Percentiles rank a stretch among this genome's conserved stretches.
Conservation (phyloP, 2,888 invertebrate genomes). For the Molanna angustata region DNA sequence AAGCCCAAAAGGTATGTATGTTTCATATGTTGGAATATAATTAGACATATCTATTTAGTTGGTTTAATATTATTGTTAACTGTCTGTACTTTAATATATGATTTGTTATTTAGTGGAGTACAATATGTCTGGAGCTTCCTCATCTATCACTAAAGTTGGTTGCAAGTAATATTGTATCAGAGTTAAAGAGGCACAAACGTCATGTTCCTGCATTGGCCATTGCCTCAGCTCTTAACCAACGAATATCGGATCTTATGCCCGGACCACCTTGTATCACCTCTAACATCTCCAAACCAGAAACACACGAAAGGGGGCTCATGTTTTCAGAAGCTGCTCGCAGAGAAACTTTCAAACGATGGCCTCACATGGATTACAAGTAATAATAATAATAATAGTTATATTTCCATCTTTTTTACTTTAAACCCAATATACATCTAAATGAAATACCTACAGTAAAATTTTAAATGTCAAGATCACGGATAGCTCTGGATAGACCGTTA, state of each 20-base stretch:
- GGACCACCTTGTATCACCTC: slow-evolving; percentile 41
- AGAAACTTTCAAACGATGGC: slow-evolving; percentile 92
- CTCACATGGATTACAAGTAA: slow-evolving; percentile 95
- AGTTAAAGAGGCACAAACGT: slow-evolving; percentile 77
- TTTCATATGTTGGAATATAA: too few relatives aligned
- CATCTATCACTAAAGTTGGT: slow-evolving; percentile 77
- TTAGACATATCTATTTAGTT: too few relatives aligned
- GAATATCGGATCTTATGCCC: slow-evolving; percentile 74
- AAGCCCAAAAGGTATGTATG: slow-evolving; percentile 76
- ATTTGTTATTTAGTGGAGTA: slow-evolving; percentile 74
- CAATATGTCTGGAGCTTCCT: slow-evolving; percentile 78
- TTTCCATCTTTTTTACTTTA: too few relatives aligned
- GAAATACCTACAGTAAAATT: too few relatives aligned
- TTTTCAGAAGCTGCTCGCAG: slow-evolving; percentile 85
- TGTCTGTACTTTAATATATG: slow-evolving; percentile 1
- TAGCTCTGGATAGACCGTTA: too few relatives aligned
- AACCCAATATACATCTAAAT: too few relatives aligned
- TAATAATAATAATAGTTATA: too few relatives aligned
- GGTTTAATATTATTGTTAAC: too few relatives aligned
- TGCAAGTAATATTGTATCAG: slow-evolving; percentile 74
- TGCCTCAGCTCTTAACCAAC: slow-evolving; percentile 85
- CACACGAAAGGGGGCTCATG: slow-evolving; percentile 63
- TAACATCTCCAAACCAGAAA: slow-evolving; percentile 46
- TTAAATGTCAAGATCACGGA: too few relatives aligned
- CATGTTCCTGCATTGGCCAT: slow-evolving; percentile 85